These are phyloP conservation scores for Notodonta ziczac DNA, from an alignment of 2,888 invertebrate genomes.

Conservation along the genomic window DNA sequence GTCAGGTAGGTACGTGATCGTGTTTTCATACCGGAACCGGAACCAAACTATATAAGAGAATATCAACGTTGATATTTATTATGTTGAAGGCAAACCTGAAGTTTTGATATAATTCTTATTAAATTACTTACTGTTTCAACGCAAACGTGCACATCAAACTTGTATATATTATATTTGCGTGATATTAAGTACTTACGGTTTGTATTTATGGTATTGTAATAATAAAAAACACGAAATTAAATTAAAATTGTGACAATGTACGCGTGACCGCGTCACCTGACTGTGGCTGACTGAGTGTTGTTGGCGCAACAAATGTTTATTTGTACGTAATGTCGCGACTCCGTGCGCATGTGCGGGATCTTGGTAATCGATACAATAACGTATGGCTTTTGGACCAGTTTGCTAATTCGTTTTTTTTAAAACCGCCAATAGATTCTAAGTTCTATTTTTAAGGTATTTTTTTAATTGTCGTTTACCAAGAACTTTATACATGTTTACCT, in stretches of 20 bases:
- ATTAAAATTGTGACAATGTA: slow-evolving; percentile 46
- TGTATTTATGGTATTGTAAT: slow-evolving; percentile 32
- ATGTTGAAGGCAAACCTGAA: slow-evolving; percentile 31
- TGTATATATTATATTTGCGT: neutral
- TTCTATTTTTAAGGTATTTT: too few relatives aligned
- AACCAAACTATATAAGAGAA: slow-evolving; percentile 6
- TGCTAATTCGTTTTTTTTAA: neutral
- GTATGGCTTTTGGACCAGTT: slow-evolving; percentile 25
- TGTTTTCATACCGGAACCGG: slow-evolving; percentile 26
- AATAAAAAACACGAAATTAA: slow-evolving; percentile 56
- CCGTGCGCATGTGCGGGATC: slow-evolving; percentile 67
- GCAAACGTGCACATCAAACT: slow-evolving; percentile 27
- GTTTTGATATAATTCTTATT: slow-evolving; percentile 19
- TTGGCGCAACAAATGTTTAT: slow-evolving; percentile 74
- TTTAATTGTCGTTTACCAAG: too few relatives aligned
- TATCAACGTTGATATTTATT: neutral
- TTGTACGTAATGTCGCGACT: slow-evolving; percentile 52
- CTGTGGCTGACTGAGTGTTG: slow-evolving; percentile 73
- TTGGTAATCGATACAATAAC: slow-evolving; percentile 66
- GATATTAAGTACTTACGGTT: slow-evolving; percentile 29
- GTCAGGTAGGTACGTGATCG: slow-evolving; percentile 35
- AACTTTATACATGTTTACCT: too few relatives aligned
- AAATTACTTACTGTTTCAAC: slow-evolving; percentile 24
- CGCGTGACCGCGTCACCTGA: slow-evolving; percentile 55
- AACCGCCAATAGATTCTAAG: too few relatives aligned